Evolutionary conservation across 1,140 invertebrate genomes (phyloP).

Genomic region (Zaprionus camerounensis): DNA sequence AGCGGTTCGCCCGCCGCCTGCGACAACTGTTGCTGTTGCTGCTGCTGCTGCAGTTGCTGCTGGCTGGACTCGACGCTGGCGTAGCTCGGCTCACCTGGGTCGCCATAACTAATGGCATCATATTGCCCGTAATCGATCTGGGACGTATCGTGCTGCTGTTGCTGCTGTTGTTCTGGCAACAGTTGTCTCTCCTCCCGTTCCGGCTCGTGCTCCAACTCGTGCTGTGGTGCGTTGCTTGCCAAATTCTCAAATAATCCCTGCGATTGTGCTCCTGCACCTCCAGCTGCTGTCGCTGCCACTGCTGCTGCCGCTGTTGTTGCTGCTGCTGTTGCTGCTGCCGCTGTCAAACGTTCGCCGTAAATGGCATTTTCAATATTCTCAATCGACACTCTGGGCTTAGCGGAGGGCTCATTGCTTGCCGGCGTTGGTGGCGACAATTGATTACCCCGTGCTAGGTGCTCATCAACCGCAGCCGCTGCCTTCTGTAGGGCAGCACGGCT

Average conservation of each 20-base stretch:
- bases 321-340: conserved; percentile 22
- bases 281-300: conserved; percentile 9
- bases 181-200: conserved; percentile 15
- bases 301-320: conserved; percentile 13
- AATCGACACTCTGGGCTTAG: conserved; percentile 74
- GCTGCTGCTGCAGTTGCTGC: conserved; percentile 36
- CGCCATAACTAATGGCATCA: conserved; percentile 64
- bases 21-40: conserved; percentile 19
- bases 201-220: conserved; percentile 23
- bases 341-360: conserved; percentile 80
- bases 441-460: conserved; percentile 74
- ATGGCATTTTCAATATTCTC: conserved; percentile 84
- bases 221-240: conserved; percentile 44
- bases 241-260: conserved; percentile 70
- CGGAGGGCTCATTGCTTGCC: conserved; percentile 30
- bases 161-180: conserved; percentile 27
- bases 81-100: conserved; percentile 63
- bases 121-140: conserved; percentile 62
- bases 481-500: conserved; percentile 63
- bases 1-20: conserved; percentile 52
- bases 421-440: conserved; percentile 64
- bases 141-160: conserved; percentile 20
- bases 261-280: conserved; percentile 15
- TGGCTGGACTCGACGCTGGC: conserved; percentile 64
- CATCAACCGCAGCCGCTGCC: conserved; percentile 80